phyloP scores from a whole-genome alignment of 2,113 vertebrate genomes.

The Petaurus breviceps region DNA sequence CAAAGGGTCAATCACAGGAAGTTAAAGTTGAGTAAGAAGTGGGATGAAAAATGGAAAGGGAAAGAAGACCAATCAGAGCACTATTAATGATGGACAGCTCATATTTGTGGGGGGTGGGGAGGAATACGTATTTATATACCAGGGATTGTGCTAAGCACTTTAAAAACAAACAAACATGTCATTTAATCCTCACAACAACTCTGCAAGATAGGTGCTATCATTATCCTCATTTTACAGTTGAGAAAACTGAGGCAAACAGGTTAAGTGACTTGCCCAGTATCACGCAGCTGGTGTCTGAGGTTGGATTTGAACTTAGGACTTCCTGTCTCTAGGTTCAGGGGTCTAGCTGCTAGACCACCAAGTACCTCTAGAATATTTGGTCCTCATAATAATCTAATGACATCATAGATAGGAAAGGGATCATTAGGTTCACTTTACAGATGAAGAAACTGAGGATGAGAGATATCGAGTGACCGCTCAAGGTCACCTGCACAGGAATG shows the following conservation, averaged over 20 bases:
- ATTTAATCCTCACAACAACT: not conserved
- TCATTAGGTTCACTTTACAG: not conserved
- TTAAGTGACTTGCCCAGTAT: not conserved
- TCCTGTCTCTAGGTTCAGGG: too few species aligned
- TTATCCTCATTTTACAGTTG: not conserved
- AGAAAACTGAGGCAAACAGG: not conserved
- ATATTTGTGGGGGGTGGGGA: not conserved
- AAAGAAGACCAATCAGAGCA: constrained; percentile 17
- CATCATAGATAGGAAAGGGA: not conserved
- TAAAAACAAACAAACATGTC: too few species aligned
- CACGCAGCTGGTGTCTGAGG: not conserved
- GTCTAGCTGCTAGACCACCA: not conserved
- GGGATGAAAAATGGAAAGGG: not conserved
- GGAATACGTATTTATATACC: not conserved
- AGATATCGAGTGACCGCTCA: not conserved
- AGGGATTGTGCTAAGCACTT: not conserved
- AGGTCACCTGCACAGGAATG: not conserved
- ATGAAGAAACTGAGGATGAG: not conserved
- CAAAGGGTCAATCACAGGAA: not conserved
- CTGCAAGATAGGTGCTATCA: not conserved
- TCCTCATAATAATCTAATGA: not conserved
- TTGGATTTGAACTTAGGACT: not conserved
- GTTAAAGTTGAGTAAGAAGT: constrained; percentile 33
- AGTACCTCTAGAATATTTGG: not conserved
- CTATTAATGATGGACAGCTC: not conserved